These are phyloP conservation scores for Syrmaticus mikado DNA, from an alignment of 2,113 vertebrate genomes.

Conservation along the genomic window DNA sequence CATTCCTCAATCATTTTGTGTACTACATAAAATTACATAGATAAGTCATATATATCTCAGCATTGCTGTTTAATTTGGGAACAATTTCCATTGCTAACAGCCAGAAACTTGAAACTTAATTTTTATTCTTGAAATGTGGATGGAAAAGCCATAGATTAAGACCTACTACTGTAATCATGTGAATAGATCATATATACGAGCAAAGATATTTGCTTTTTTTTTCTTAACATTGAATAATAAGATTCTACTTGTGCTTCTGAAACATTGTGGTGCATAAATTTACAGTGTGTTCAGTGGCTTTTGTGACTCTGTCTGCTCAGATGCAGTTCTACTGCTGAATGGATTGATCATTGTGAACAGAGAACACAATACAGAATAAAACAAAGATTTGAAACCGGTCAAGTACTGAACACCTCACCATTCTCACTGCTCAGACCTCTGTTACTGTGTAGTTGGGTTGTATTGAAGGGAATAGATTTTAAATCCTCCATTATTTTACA, in stretches of 20 bases:
- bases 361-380: not conserved
- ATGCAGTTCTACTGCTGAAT: not conserved
- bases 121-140: not conserved
- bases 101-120: not conserved
- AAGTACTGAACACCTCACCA: not conserved
- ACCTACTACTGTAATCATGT: not conserved
- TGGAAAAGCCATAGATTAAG: not conserved
- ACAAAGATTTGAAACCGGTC: slow-evolving; percentile 13
- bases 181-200: not conserved
- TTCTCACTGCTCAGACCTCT: not conserved
- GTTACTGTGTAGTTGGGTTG: not conserved
- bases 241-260: not conserved
- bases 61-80: not conserved
- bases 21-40: not conserved
- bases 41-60: not conserved
- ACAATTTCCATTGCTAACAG: not conserved
- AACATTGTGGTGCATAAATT: not conserved
- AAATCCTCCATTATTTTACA: slow-evolving; percentile 2
- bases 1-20: not conserved
- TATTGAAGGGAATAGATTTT: not conserved
- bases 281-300: not conserved
- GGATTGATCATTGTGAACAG: not conserved
- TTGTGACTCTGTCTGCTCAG: not conserved
- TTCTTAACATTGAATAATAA: not conserved
- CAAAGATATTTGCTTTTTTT: not conserved